Percentiles rank a stretch among this genome's conserved stretches.
Evolutionary conservation across 2,888 invertebrate genomes (phyloP).

Genomic region (Phanerotoma sp.): DNA sequence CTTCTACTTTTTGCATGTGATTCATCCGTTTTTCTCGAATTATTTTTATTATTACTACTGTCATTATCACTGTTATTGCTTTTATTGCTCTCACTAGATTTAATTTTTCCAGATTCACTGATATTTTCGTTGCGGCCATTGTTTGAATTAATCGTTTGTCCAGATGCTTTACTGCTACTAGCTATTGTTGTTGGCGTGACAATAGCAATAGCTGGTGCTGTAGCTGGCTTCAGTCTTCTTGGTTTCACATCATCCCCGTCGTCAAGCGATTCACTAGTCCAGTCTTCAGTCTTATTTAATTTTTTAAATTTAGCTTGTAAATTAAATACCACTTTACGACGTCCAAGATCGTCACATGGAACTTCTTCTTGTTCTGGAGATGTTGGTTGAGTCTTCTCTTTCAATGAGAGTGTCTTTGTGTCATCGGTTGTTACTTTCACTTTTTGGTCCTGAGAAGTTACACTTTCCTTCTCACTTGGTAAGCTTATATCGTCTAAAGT

Average conservation of each 20-base stretch:
- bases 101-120: too few relatives aligned
- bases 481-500: not conserved
- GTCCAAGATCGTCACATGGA: constrained; percentile 29
- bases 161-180: not conserved
- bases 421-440: too few relatives aligned
- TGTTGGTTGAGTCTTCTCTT: not conserved
- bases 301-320: constrained; percentile 40
- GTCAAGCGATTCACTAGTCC: constrained; percentile 25
- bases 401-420: constrained; percentile 8
- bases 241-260: not conserved
- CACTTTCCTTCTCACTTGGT: too few relatives aligned
- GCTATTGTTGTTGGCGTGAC: not conserved
- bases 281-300: constrained; percentile 38
- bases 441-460: too few relatives aligned
- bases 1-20: not conserved
- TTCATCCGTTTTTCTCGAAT: not conserved
- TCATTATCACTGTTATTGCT: not conserved
- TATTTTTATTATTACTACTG: not conserved
- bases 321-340: constrained; percentile 47
- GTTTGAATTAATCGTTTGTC: not conserved
- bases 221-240: not conserved
- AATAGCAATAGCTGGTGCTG: not conserved
- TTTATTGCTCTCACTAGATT: not conserved
- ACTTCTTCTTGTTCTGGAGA: too few relatives aligned
- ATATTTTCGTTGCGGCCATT: too few relatives aligned